Evolutionary conservation across 2,888 invertebrate genomes (phyloP), one percentile per base, ranked within the genome.

Genomic region (Laothoe populi): DNA sequence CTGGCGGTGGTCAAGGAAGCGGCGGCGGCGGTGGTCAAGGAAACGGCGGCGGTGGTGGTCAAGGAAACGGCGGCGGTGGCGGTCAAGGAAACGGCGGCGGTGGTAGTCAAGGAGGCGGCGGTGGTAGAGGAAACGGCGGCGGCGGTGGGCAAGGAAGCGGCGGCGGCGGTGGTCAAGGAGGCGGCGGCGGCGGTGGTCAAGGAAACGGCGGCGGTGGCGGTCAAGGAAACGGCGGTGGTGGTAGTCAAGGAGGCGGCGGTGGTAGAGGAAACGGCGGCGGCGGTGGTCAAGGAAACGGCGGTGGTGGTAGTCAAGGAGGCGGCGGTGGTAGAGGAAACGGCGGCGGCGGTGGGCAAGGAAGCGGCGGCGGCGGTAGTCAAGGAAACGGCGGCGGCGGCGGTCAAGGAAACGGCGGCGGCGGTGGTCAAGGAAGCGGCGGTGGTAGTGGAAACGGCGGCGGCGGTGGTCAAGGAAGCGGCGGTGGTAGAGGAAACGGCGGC

Each of bases 401-500:
- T 0, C 81, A 81, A 16, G 84, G 86, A 59, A 74, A 76, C 60
- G 86, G 87, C 2, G 74, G 70, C 13, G 74, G 76, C 13, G 38
- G 65, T 11, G 49, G 58, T 0, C 49, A 60, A 2, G 65, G 67
- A 5, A 66, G 10, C 13, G 61, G 67, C 7, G 61, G 59, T 10
- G 61, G 62, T 4, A 24, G 68, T 11, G 48, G 65, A 11, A 49
- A 61, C 16, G 61, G 70, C 0, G 62, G 67, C 10, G 68, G 69
- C 11, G 65, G 67, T 0, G 70, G 72, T n/a, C 26, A 57, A 2
- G 70, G 74, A 10, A 64, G 70, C 21, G 61, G 70, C 4, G 64
- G 62, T 0, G 62, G 62, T 26, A n/a, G n/a, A n/a, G n/a, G n/a
- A n/a, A n/a, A n/a, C n/a, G n/a, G n/a, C n/a, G n/a, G n/a, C n/a